Conservation (phyloP, 2,888 invertebrate species). For the Tupiocoris notatus region DNA sequence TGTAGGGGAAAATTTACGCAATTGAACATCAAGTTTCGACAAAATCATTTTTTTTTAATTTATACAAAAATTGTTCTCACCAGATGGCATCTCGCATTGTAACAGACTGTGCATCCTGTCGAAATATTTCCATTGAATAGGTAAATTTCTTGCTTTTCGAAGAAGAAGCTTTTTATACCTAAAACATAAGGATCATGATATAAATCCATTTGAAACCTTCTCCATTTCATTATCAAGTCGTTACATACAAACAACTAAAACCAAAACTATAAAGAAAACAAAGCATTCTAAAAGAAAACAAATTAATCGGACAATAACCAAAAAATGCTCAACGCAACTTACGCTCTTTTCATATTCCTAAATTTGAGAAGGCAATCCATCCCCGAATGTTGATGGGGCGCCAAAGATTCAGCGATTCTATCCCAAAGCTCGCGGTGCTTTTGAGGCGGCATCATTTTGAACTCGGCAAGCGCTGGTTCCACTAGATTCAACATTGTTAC, state of each 20-base stretch:
- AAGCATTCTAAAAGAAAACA: no score
- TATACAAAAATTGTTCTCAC: no score
- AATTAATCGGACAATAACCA: background rate
- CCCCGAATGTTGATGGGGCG: background rate
- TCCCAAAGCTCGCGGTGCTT: background rate
- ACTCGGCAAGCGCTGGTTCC: background rate
- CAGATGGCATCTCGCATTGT: background rate
- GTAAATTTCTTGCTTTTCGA: slow-evolving; percentile 2
- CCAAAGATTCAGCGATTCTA: background rate
- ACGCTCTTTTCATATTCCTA: background rate
- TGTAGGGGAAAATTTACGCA: no score
- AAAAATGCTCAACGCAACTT: background rate
- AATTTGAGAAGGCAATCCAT: background rate
- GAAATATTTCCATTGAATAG: slow-evolving; percentile 1
- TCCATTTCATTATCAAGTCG: no score
- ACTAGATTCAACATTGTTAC: background rate
- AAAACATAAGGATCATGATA: background rate
- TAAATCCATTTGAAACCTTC: no score
- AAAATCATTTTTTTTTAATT: background rate
- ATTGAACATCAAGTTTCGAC: no score
- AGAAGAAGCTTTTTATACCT: slow-evolving; percentile 4
- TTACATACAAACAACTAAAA: no score
- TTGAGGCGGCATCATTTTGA: background rate
- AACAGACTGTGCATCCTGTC: background rate
- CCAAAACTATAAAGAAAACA: no score